Percentiles rank a stretch among this genome's conserved stretches.
phyloP scores from a whole-genome alignment of 2,113 vertebrate species.

The Mobula birostris region DNA sequence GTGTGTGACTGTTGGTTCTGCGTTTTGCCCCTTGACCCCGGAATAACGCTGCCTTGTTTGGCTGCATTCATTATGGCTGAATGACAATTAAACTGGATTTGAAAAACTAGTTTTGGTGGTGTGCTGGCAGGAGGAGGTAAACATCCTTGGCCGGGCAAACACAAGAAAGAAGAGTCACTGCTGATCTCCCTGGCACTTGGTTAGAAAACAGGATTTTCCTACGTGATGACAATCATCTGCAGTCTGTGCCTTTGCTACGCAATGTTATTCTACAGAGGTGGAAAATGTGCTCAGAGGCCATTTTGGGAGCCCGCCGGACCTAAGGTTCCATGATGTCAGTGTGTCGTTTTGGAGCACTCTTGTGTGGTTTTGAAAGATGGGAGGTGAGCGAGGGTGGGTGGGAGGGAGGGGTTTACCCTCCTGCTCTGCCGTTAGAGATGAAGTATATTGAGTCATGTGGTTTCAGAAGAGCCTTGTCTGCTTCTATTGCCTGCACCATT shows the following conservation, averaged over 20 bases:
- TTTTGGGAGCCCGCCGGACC: neutral
- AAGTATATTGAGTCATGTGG: neutral
- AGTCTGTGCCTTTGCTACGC: neutral
- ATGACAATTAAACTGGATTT: too few relatives aligned
- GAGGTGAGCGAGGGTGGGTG: neutral
- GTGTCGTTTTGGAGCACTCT: neutral
- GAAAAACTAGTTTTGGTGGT: too few relatives aligned
- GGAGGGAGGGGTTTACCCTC: neutral
- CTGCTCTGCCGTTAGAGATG: neutral
- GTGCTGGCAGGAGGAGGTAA: too few relatives aligned
- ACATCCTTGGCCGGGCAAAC: neutral
- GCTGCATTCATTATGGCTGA: too few relatives aligned
- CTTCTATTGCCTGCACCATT: neutral
- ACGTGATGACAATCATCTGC: neutral
- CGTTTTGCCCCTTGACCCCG: too few relatives aligned
- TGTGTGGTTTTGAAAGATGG: neutral
- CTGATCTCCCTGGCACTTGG: neutral
- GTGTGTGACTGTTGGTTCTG: too few relatives aligned
- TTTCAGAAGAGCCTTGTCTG: neutral
- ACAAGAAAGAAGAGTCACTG: neutral
- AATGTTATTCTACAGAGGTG: neutral
- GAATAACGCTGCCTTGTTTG: too few relatives aligned
- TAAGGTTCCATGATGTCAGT: neutral
- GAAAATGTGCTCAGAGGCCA: neutral
- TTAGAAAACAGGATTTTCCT: neutral